Percentiles rank a stretch among this genome's conserved stretches.
These are phyloP conservation scores for Gopherus flavomarginatus DNA, from an alignment of 2,113 vertebrate genomes.

Conservation along the genomic window DNA sequence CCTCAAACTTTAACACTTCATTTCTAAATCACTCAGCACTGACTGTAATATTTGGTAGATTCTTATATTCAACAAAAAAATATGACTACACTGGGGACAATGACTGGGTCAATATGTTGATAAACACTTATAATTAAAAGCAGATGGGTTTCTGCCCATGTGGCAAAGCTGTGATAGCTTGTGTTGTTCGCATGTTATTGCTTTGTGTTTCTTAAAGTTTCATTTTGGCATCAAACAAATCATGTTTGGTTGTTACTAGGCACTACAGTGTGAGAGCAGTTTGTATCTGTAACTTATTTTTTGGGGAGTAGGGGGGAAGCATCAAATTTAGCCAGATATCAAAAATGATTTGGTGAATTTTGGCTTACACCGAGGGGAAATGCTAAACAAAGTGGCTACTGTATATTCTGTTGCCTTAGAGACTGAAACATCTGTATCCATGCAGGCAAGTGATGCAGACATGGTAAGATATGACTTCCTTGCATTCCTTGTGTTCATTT, in stretches of 20 bases:
- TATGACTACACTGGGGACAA: not conserved
- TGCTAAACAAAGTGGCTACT: conserved; percentile 68
- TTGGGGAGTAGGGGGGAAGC: not conserved
- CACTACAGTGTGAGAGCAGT: not conserved
- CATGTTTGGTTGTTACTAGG: not conserved
- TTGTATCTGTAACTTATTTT: not conserved
- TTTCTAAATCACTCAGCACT: not conserved
- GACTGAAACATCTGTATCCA: conserved; percentile 79
- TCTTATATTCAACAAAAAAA: not conserved
- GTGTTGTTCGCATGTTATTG: not conserved
- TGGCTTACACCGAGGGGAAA: conserved; percentile 46
- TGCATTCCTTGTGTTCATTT: conserved; percentile 67
- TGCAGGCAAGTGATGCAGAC: conserved; percentile 78
- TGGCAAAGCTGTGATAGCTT: not conserved
- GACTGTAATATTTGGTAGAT: not conserved
- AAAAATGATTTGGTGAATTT: conserved; percentile 44
- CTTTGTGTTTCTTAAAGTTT: conserved; percentile 35
- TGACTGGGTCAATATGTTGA: not conserved
- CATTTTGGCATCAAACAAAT: not conserved
- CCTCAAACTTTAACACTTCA: not conserved
- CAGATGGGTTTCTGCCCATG: not conserved
- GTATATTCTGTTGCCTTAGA: conserved; percentile 78
- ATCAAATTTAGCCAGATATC: not conserved
- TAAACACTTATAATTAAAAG: not conserved
- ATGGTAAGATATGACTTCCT: conserved; percentile 79